These are phyloP conservation scores for Phylloscopus trochilus DNA, from an alignment of 2,113 vertebrate genomes.

Conservation along the genomic window DNA sequence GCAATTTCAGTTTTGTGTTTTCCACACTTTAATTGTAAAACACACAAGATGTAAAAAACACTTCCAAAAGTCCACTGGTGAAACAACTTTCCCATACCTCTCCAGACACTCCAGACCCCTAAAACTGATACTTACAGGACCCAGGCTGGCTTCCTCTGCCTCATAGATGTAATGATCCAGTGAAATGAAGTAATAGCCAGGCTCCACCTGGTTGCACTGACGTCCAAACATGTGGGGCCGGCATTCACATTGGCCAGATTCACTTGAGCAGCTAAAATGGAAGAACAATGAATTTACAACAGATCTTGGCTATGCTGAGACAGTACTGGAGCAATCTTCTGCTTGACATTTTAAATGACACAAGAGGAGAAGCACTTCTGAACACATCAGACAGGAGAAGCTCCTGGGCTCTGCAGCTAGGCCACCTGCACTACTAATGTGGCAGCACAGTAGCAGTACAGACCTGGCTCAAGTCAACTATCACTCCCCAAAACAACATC, in stretches of 20 bases:
- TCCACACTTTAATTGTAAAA: neutral
- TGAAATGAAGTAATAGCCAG: constrained; percentile 92
- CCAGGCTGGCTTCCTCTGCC: constrained; percentile 87
- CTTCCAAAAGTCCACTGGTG: neutral
- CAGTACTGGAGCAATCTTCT: neutral
- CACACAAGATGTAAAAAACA: neutral
- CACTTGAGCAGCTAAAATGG: constrained; percentile 83
- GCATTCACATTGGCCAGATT: constrained; percentile 89
- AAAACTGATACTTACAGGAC: constrained; percentile 82
- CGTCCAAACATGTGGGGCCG: constrained; percentile 90
- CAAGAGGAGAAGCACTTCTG: neutral
- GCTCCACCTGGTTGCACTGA: constrained; percentile 89
- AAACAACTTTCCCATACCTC: neutral
- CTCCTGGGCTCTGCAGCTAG: neutral
- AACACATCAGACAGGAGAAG: neutral
- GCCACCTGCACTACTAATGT: neutral
- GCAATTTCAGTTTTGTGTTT: neutral
- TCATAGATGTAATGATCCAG: constrained; percentile 97
- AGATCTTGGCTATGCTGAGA: neutral
- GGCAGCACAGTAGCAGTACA: fast-evolving
- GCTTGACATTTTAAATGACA: neutral
- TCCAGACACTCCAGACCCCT: neutral
- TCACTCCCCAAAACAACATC: neutral
- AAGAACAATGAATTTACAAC: neutral
- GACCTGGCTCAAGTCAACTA: neutral